Percentiles rank a stretch among this genome's conserved stretches.
Conservation (phyloP, 2,797 vertebrate genomes). For the Adrianichthys oophorus region DNA sequence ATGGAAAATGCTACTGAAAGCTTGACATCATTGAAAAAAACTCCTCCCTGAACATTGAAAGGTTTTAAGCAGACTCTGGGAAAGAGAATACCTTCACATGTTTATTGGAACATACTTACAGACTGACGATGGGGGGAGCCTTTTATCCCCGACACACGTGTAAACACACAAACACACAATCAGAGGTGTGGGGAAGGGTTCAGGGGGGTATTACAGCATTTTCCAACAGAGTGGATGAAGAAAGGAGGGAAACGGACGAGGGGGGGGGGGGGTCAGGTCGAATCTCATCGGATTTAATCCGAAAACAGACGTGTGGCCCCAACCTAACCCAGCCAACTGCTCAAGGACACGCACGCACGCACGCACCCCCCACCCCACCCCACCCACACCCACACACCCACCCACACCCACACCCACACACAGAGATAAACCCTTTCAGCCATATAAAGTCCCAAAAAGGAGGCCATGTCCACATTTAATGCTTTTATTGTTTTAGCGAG, state of each 20-base stretch:
- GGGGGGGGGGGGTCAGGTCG: slow-evolving; percentile 19
- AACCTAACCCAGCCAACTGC: slow-evolving; percentile 9
- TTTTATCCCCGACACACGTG: not conserved
- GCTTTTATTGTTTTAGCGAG: not conserved
- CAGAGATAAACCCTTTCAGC: slow-evolving; percentile 40
- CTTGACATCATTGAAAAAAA: no score
- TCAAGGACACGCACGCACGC: slow-evolving; percentile 27
- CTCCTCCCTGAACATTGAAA: no score
- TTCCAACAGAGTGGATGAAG: slow-evolving; percentile 25
- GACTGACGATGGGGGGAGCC: not conserved
- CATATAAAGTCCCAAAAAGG: slow-evolving; percentile 13
- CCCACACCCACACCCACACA: slow-evolving; percentile 16
- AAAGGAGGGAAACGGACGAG: slow-evolving; percentile 13
- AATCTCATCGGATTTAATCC: slow-evolving; percentile 48
- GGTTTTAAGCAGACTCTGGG: no score
- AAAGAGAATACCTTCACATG: slow-evolving; percentile 10
- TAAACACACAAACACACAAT: not conserved
- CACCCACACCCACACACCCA: slow-evolving; percentile 19
- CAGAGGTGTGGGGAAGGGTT: slow-evolving; percentile 3
- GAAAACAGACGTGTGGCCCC: slow-evolving; percentile 32
- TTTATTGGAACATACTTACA: not conserved
- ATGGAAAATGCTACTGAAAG: no score
- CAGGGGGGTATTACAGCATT: slow-evolving; percentile 12
- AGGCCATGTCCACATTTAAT: slow-evolving; percentile 5
- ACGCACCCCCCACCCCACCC: no score